Evolutionary conservation across 1,140 invertebrate species (phyloP).

Genomic region (Bombus difficillimus): DNA sequence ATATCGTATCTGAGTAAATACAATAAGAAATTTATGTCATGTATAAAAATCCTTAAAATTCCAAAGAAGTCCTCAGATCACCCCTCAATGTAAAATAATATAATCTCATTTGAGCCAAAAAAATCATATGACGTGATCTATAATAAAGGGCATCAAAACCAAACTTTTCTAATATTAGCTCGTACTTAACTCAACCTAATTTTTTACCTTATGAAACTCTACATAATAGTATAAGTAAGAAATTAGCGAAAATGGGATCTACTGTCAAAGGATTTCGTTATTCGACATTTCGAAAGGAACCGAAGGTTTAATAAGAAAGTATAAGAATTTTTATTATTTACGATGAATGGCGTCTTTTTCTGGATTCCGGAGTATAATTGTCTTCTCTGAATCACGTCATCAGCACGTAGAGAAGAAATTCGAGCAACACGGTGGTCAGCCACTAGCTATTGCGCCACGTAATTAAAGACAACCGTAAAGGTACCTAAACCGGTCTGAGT

Average conservation of each 20-base stretch:
- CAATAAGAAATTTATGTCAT: background rate
- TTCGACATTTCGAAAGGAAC: background rate
- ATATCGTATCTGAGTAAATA: too few species aligned
- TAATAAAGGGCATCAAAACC: background rate
- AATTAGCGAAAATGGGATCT: background rate
- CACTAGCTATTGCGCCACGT: conserved; percentile 20
- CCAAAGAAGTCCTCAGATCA: background rate
- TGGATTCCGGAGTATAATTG: background rate
- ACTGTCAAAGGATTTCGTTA: background rate
- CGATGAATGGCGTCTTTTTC: background rate
- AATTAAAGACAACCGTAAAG: conserved; percentile 36
- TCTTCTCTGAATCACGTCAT: background rate
- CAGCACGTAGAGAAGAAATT: background rate
- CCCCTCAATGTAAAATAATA: too few species aligned
- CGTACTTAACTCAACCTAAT: background rate
- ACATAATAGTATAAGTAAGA: background rate
- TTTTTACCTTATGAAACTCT: background rate
- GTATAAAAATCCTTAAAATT: background rate
- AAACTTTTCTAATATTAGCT: conserved; percentile 1
- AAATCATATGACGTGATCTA: background rate
- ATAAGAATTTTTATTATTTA: too few species aligned
- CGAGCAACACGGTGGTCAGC: background rate
- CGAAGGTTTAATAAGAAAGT: too few species aligned
- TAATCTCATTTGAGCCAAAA: background rate
- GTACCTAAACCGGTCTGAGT: conserved; percentile 11